Evolutionary conservation across 2,797 vertebrate genomes (phyloP).

Genomic region (Sebastes trivittatus): DNA sequence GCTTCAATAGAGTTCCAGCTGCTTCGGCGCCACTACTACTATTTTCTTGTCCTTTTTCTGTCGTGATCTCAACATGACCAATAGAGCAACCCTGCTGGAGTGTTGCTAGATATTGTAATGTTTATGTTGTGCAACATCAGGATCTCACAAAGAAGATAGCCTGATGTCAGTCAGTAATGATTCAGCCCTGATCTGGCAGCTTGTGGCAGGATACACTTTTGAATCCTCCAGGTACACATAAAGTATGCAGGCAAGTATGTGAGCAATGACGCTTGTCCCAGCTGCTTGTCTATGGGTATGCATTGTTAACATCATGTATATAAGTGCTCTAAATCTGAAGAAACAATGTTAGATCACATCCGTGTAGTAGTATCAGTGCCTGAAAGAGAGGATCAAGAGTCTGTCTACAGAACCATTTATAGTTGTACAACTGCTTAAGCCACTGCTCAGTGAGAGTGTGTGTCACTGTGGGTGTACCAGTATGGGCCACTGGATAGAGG

Average conservation of each 20-base stretch:
- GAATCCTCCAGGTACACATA: background rate
- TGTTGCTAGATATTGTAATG: background rate
- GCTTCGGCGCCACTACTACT: background rate
- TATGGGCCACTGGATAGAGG: no score
- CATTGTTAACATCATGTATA: background rate
- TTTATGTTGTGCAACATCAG: background rate
- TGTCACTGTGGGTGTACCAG: background rate
- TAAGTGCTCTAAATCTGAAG: background rate
- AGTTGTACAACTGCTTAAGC: background rate
- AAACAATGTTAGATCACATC: background rate
- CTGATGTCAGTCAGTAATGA: background rate
- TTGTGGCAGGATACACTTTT: background rate
- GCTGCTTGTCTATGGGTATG: background rate
- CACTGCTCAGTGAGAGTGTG: background rate
- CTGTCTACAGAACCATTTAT: background rate
- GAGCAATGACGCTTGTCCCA: background rate
- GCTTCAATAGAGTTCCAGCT: background rate
- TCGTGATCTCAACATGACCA: background rate
- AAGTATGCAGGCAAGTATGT: background rate
- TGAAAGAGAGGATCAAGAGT: background rate
- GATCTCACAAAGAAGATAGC: background rate
- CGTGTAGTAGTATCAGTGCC: background rate
- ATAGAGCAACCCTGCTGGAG: background rate
- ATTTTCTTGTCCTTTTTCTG: background rate
- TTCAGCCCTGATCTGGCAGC: background rate